A percentile compares a stretch with the other conserved stretches of the same genome.
phyloP scores from a whole-genome alignment of 2,888 invertebrate genomes.

The Bombyx huttoni region DNA sequence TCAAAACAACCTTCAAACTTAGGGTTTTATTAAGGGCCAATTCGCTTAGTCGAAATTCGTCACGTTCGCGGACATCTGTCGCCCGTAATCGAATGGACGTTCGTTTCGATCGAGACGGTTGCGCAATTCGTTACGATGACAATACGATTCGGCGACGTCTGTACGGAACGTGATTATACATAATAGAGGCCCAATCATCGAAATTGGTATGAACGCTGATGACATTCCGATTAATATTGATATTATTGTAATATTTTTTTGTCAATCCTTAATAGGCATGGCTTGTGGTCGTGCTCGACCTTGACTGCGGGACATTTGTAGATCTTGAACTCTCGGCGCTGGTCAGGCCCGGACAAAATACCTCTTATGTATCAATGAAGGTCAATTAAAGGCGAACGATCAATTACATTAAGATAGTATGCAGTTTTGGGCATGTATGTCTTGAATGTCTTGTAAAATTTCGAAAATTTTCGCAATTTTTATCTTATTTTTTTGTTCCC shows the following conservation, averaged over 20 bases:
- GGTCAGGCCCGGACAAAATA: background rate
- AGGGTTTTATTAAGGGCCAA: constrained; percentile 24
- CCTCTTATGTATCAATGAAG: background rate
- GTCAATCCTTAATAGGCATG: constrained; percentile 1
- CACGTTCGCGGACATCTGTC: constrained; percentile 71
- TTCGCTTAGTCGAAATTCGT: constrained; percentile 62
- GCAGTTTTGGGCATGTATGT: background rate
- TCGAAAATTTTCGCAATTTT: too few relatives aligned
- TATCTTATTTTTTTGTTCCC: too few relatives aligned
- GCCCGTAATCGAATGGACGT: constrained; percentile 59
- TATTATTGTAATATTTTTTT: constrained; percentile 19
- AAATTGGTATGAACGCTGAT: constrained; percentile 47
- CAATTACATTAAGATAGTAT: background rate
- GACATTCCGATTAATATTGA: constrained; percentile 46
- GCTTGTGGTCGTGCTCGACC: background rate
- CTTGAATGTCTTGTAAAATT: too few relatives aligned
- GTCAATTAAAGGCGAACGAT: background rate
- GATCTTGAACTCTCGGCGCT: background rate
- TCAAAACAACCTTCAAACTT: constrained; percentile 8
- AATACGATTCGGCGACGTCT: constrained; percentile 47
- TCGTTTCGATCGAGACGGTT: constrained; percentile 51
- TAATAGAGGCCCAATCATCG: constrained; percentile 42
- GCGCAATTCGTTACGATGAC: constrained; percentile 69
- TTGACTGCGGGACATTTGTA: background rate
- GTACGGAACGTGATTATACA: constrained; percentile 48